These are phyloP conservation scores for Plectus sambesii DNA, from an alignment of 1,140 invertebrate species.

Conservation along the genomic window DNA sequence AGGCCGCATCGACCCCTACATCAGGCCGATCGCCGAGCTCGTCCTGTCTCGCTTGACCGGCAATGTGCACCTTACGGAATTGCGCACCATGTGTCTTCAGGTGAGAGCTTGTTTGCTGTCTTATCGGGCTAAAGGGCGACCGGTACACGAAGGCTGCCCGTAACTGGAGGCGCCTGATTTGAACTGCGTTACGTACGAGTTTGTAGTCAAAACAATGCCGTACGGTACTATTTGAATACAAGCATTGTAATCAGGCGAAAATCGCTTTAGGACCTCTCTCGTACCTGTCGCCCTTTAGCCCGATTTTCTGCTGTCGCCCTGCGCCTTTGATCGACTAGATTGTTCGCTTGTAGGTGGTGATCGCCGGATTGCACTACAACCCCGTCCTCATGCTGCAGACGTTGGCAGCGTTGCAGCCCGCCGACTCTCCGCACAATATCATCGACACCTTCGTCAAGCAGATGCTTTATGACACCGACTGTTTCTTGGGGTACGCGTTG, in stretches of 20 bases:
- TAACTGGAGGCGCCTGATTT: too few relatives aligned
- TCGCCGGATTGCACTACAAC: slow-evolving; percentile 92
- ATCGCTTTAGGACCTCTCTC: neutral
- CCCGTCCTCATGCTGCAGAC: slow-evolving; percentile 69
- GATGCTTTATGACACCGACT: slow-evolving; percentile 87
- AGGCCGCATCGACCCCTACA: slow-evolving; percentile 56
- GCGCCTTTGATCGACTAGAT: slow-evolving; percentile 2
- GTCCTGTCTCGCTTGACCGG: slow-evolving; percentile 61
- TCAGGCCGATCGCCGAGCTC: slow-evolving; percentile 67
- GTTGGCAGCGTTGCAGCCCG: slow-evolving; percentile 55
- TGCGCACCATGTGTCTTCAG: slow-evolving; percentile 25
- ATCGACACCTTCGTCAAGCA: slow-evolving; percentile 84
- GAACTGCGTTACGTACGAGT: too few relatives aligned
- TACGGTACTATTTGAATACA: too few relatives aligned
- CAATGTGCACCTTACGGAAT: slow-evolving; percentile 13
- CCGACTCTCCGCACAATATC: slow-evolving; percentile 53
- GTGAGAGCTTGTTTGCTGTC: slow-evolving; percentile 18
- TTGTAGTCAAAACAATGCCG: too few relatives aligned
- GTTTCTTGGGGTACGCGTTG: slow-evolving; percentile 82
- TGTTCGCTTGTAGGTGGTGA: slow-evolving; percentile 55
- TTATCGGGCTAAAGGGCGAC: too few relatives aligned
- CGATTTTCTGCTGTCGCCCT: too few relatives aligned
- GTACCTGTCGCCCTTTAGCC: neutral
- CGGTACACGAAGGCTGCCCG: too few relatives aligned
- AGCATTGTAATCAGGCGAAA: too few relatives aligned